These are phyloP conservation scores for Pyrrhosoma nymphula DNA, from an alignment of 2,888 invertebrate species.

Conservation along the genomic window DNA sequence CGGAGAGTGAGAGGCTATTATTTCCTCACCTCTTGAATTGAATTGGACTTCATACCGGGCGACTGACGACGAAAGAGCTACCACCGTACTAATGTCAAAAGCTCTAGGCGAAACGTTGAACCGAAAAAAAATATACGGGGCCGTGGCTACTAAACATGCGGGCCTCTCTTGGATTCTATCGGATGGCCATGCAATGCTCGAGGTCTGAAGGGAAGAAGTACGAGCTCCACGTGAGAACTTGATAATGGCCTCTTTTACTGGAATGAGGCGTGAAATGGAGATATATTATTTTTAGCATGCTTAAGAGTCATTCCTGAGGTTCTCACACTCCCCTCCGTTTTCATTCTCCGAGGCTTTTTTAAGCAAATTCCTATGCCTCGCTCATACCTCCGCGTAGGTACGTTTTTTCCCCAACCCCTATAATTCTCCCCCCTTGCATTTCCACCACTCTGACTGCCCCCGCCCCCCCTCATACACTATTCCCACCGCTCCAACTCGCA, in stretches of 20 bases:
- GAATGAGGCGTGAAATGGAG: background rate
- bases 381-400: background rate
- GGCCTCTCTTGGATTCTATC: background rate
- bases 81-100: background rate
- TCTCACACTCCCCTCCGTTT: background rate
- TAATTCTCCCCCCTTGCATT: conserved; percentile 2
- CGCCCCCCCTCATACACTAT: background rate
- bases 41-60: background rate
- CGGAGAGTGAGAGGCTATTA: background rate
- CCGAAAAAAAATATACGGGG: background rate
- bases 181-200: too few species aligned
- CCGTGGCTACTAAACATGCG: background rate
- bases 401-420: background rate
- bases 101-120: background rate
- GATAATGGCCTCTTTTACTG: background rate
- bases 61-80: background rate
- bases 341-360: background rate
- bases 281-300: conserved; percentile 3
- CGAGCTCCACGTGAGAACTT: background rate
- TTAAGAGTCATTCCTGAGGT: background rate
- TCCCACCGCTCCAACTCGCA: background rate
- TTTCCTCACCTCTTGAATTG: background rate
- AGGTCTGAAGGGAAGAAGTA: background rate
- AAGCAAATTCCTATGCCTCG: background rate
- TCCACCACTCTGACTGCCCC: background rate